Evolutionary conservation across 2,888 invertebrate species (phyloP), one percentile per base, ranked within the genome.

Genomic region (Rhyacophila evoluta): DNA sequence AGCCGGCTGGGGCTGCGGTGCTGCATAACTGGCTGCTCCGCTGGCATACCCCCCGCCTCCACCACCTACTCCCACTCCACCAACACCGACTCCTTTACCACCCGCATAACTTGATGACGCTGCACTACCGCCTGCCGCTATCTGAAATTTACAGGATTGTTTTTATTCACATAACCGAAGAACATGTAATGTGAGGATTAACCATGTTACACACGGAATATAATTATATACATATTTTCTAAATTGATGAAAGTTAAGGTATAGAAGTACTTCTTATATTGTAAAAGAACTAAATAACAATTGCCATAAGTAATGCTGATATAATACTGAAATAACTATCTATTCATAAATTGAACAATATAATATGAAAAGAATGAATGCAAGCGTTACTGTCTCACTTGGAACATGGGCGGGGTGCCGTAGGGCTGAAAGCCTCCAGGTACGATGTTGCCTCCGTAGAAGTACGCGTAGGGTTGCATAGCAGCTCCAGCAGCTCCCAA

Each of bases 371-470:
- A n/a, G n/a, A n/a, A n/a, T n/a, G n/a, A n/a, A n/a, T n/a, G n/a
- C n/a, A n/a, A n/a, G n/a, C n/a, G n/a, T n/a, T n/a, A n/a, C n/a
- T n/a, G 79, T 86, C 89, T 90, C 88, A 94, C 93, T 84, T 93
- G 93, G 86, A 93, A 94, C 83, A 93, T 92, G 72, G 93, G 92
- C 84, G 92, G 91, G 33, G 92, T 90, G 82, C 93, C 92, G 85
- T 93, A 94, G 84, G 93, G 94, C 86, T 93, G 82, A 55, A 75
- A 82, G 19, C 77, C 94, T 84, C 93, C 91, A 81, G 93, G 92
- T 87, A 92, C 89, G 86, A 93, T 91, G 84, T 92, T 91, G 92
- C 92, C 87, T 92, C 89, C 92, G 84, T 94, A 92, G 85, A 93
- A 93, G 87, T 94, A 94, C 77, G 91, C 90, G 84, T 92, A 92